These are phyloP conservation scores for Mesoclemmys tuberculata DNA, from an alignment of 2,113 vertebrate genomes.

Conservation along the genomic window DNA sequence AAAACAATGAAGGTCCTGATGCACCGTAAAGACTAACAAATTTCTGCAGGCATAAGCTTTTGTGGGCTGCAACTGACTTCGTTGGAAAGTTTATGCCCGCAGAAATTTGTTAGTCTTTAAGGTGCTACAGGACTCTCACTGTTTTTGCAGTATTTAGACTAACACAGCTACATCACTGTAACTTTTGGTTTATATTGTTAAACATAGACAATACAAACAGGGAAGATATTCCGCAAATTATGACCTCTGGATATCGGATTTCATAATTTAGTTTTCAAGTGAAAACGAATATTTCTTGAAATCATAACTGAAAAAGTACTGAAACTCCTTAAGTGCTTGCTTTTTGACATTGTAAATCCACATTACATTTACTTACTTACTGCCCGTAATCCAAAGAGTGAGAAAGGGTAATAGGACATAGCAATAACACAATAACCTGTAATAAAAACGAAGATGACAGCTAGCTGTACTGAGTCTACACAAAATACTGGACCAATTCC, in stretches of 20 bases:
- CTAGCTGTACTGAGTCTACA: neutral
- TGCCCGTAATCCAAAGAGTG: accelerated
- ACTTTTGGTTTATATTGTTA: neutral
- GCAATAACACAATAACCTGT: neutral
- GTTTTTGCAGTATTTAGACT: too few relatives aligned
- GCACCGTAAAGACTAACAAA: too few relatives aligned
- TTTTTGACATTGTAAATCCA: neutral
- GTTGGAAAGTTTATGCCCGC: too few relatives aligned
- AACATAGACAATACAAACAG: neutral
- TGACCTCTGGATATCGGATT: neutral
- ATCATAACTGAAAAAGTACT: neutral
- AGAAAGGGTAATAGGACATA: neutral
- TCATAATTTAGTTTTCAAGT: neutral
- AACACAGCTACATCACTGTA: too few relatives aligned
- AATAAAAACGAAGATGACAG: neutral
- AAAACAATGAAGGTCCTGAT: too few relatives aligned
- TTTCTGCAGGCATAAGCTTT: too few relatives aligned
- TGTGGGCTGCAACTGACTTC: too few relatives aligned
- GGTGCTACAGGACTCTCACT: too few relatives aligned
- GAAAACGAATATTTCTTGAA: conserved; percentile 14
- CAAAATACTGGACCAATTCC: neutral
- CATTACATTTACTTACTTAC: neutral
- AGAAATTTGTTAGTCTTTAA: too few relatives aligned
- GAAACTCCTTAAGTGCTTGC: neutral
- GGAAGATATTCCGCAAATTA: neutral